Evolutionary conservation across 2,888 invertebrate species (phyloP).

Genomic region (Dorcus parallelipipedus): DNA sequence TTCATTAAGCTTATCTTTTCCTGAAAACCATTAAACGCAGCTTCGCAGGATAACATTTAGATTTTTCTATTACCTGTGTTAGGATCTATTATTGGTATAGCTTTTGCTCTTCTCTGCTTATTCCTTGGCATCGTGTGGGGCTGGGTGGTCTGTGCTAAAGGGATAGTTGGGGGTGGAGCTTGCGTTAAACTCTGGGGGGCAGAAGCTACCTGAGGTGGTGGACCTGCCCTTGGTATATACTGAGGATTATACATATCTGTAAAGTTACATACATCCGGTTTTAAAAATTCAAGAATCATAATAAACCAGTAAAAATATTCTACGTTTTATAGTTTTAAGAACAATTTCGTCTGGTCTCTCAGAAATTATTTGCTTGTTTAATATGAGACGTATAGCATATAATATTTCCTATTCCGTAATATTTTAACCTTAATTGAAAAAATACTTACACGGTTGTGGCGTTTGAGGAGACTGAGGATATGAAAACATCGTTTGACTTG

Average conservation of each 20-base stretch:
- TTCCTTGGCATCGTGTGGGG: constrained; percentile 18
- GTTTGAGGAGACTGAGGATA: constrained; percentile 11
- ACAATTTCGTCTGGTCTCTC: no score
- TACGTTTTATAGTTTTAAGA: no score
- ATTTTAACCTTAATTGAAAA: no score
- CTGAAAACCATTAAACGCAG: constrained; percentile 1
- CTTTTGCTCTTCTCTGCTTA: constrained; percentile 35
- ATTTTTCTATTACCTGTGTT: constrained; percentile 34
- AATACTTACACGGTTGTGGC: constrained; percentile 16
- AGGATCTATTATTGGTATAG: constrained; percentile 47
- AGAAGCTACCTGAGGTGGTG: constrained; percentile 20
- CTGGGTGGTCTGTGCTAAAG: constrained; percentile 24
- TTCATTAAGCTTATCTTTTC: constrained; percentile 44
- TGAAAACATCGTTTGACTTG: constrained; percentile 9
- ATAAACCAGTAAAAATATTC: no score
- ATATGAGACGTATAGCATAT: no score
- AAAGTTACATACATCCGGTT: neutral
- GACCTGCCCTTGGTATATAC: constrained; percentile 9
- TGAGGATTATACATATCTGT: constrained; percentile 12
- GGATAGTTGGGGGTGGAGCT: constrained; percentile 22
- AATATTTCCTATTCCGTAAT: no score
- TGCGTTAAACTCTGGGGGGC: constrained; percentile 32
- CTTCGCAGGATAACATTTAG: neutral
- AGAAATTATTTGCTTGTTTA: no score
- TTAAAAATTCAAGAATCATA: no score